Base-by-base conservation (phyloP, 2,113 vertebrate genomes). In the Catharus fuscescens region DNA sequence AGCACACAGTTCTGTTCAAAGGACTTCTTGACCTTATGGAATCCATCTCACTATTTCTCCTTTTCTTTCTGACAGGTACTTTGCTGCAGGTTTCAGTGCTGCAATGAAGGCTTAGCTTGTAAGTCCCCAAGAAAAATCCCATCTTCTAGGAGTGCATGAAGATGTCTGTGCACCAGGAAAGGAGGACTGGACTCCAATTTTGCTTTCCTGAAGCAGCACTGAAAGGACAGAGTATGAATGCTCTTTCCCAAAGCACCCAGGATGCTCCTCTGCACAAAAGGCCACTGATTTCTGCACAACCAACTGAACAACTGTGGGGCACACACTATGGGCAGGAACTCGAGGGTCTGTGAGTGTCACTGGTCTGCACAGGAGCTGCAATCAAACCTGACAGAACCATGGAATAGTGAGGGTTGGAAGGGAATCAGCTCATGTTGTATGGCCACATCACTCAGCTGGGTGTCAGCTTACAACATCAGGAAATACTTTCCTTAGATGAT, bases 61-160 rank as follows among this genome's bases (percentile, higher is more conserved):
- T 56, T 52, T 61, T 56, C 73, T 71, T 61, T 84, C 78, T 4
- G 4, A 91, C 48, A 78, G 28, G 29, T 66, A 34, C 60, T 78
- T 93, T 87, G 66, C 77, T 86, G 80, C 86, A 78, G 59, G 65
- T 40, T 91, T 92, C 80, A 80, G 61, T 38, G 54, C 54, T 88
- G 57, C 65, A 59, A 70, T 71, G 67, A 92, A 86, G 40, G 76
- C 48, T 86, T 52, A 84, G 54, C 56, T 91, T 52, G 1, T 44
- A 93, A 95, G 65, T 44, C 60, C 34, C 44, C 40, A 59, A 31
- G 66, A 82, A 90, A 93, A 95, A 36, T 7, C 42, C 12, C 6
- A 2, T 42, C 40, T 79, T 62, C 40, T 23, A 76, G 40, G 52
- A 44, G 26, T 2, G 9, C 2, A 4, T 6, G 44, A 72, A 21